These are phyloP conservation scores for Eupithecia tripunctaria DNA, from an alignment of 2,888 invertebrate genomes.

Conservation along the genomic window DNA sequence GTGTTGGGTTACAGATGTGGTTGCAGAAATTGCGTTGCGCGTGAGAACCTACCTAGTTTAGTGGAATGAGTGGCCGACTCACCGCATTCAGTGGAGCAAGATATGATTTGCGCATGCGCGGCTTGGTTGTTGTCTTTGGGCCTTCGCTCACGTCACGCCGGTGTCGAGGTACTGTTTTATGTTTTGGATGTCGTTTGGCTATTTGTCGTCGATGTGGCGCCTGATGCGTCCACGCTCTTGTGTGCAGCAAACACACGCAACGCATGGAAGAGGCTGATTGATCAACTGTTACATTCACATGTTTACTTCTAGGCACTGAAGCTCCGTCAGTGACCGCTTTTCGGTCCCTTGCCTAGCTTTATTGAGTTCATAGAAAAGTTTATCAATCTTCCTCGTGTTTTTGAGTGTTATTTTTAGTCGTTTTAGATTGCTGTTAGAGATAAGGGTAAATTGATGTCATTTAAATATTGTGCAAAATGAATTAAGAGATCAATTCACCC, in stretches of 20 bases:
- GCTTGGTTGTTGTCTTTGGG: conserved; percentile 80
- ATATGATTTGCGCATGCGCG: conserved; percentile 82
- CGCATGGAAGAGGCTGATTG: conserved; percentile 75
- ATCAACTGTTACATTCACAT: conserved; percentile 49
- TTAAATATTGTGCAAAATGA: conserved; percentile 1
- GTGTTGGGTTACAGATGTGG: conserved; percentile 62
- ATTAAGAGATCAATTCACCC: conserved; percentile 65
- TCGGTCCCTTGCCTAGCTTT: background rate
- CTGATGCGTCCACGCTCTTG: conserved; percentile 71
- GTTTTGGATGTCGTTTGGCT: conserved; percentile 74
- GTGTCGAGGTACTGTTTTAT: conserved; percentile 78
- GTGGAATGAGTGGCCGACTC: conserved; percentile 84
- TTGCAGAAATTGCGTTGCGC: conserved; percentile 79
- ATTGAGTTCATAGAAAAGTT: conserved; percentile 36
- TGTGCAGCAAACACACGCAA: conserved; percentile 64
- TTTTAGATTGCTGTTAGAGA: conserved; percentile 57
- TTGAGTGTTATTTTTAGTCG: conserved; percentile 63
- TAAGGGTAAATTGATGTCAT: conserved; percentile 62
- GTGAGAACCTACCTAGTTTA: conserved; percentile 74
- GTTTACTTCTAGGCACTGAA: background rate
- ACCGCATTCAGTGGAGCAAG: conserved; percentile 83
- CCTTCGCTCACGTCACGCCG: conserved; percentile 70
- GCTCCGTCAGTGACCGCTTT: background rate
- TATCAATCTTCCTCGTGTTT: conserved; percentile 70
- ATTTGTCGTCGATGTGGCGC: conserved; percentile 80